Evolutionary conservation across 1,140 invertebrate species (phyloP), one percentile per base, ranked within the genome.

Genomic region (Subanguina moxae): DNA sequence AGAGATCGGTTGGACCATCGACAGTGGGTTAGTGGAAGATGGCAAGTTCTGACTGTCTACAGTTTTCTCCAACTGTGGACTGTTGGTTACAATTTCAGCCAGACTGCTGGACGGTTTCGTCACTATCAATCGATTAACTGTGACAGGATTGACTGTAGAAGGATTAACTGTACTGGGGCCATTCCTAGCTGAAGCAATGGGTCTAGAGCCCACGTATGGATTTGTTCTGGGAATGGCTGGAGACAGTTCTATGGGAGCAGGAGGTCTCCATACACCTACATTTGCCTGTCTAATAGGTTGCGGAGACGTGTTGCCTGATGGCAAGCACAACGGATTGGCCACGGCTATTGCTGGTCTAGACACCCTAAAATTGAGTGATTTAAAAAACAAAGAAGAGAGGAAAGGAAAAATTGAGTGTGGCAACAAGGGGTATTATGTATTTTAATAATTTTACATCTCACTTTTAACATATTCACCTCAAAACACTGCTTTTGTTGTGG

Each of bases 281-380:
- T 3, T 38, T 38, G 32, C 3, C 32, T 38, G 32, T 38, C 32
- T 38, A 38, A 38, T 38, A 68, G 23, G 19, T 43, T 30, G 21
- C 68, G 45, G 70, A 19, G 30, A 57, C 17, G 48, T 32, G 15
- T 28, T 45, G n/a, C 28, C 25, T 28, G n/a, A n/a, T n/a, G 45
- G 19, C 13, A 59, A 30, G 45, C 72, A 76, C 27, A 46, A 58
- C 13, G 73, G 71, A 74, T 72, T 72, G 45, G 45, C 57, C 21
- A 76, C 58, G 30, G 57, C 45, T 15, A 72, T 59, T 65, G 56
- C 57, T 59, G 73, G 57, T 17, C 59, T n/a, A 21, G 73, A 52
- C 15, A 52, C 15, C n/a, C 48, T 19, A 64, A 23, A 27, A 27
- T 19, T 61, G 3, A 19, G 1, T 32, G 3, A 45, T 32, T 1